phyloP scores from a whole-genome alignment of 2,888 invertebrate genomes.

The Strigamia transsilvanica region DNA sequence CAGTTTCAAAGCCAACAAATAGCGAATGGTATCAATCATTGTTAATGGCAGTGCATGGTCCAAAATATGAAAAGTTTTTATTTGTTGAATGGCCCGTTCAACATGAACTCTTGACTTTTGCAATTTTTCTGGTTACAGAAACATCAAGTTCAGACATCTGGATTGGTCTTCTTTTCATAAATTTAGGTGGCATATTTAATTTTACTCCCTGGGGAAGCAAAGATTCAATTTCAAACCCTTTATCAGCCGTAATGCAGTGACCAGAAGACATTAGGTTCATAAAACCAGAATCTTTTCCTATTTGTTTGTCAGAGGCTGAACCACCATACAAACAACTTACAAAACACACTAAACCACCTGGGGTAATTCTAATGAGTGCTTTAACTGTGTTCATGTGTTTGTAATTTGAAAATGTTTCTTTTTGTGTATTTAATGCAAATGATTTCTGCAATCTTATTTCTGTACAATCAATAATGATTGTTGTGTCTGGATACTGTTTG shows the following conservation, averaged over 20 bases:
- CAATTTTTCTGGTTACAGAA: neutral
- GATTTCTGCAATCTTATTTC: too few relatives aligned
- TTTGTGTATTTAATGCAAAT: too few relatives aligned
- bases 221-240: neutral
- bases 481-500: too few relatives aligned
- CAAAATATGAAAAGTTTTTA: too few relatives aligned
- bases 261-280: neutral
- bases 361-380: neutral
- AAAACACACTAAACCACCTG: neutral
- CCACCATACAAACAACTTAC: neutral
- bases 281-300: neutral
- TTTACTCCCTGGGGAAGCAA: neutral
- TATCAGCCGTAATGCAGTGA: neutral
- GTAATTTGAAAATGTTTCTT: too few relatives aligned
- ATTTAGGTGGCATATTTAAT: neutral
- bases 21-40: too few relatives aligned
- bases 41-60: too few relatives aligned
- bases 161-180: neutral
- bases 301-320: neutral
- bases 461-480: too few relatives aligned
- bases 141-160: neutral
- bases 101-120: neutral
- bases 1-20: too few relatives aligned
- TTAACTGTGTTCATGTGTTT: too few relatives aligned
- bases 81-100: too few relatives aligned